phyloP scores from a whole-genome alignment of 1,140 invertebrate species.

The Drosophila truncata region DNA sequence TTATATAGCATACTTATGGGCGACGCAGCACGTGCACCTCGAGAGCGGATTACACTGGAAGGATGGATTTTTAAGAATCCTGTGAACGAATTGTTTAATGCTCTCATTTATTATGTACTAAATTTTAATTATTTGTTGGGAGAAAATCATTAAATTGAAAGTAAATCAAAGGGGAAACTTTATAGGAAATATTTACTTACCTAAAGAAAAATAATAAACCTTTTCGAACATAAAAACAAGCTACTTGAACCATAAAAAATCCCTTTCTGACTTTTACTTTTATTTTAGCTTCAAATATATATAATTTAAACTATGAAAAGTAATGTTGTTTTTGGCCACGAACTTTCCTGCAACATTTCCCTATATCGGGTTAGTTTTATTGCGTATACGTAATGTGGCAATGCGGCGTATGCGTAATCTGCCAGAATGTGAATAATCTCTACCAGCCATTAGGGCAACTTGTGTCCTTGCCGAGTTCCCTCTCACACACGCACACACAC shows the following conservation, averaged over 20 bases:
- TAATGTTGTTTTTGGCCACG: background rate
- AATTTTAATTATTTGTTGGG: background rate
- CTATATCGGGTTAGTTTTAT: constrained; percentile 19
- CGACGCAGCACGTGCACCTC: constrained; percentile 63
- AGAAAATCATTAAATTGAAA: background rate
- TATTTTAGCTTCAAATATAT: background rate
- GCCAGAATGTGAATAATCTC: constrained; percentile 47
- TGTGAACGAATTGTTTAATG: background rate
- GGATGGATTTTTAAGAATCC: constrained; percentile 50
- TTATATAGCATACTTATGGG: constrained; percentile 69
- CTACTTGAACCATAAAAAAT: background rate
- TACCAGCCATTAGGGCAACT: constrained; percentile 42
- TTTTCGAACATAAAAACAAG: background rate
- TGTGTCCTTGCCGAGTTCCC: constrained; percentile 22
- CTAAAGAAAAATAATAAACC: background rate
- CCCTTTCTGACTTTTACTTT: background rate
- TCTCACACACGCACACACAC: background rate
- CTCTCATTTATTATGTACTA: background rate
- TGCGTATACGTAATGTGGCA: constrained; percentile 19
- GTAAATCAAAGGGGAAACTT: background rate
- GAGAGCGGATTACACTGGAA: constrained; percentile 55
- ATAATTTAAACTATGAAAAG: background rate
- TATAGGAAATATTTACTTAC: background rate
- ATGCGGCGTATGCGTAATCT: constrained; percentile 28
- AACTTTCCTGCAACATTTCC: background rate